phyloP scores from a whole-genome alignment of 2,113 vertebrate genomes.

The Xenopus borealis region DNA sequence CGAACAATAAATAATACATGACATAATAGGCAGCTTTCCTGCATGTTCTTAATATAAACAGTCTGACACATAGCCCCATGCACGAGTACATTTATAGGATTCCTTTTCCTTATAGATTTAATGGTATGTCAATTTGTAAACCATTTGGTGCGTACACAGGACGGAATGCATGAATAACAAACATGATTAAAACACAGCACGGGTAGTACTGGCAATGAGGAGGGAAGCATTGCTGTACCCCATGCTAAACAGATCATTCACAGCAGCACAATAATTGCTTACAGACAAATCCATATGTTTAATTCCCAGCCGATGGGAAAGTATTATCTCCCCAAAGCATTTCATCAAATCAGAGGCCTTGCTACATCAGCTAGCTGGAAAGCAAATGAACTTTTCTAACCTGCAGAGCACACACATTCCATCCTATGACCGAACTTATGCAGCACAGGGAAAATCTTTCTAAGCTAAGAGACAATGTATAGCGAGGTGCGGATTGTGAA shows the following conservation, averaged over 20 bases:
- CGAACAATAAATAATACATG: too few relatives aligned
- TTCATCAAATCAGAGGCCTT: constrained; percentile 22
- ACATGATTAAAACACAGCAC: constrained; percentile 23
- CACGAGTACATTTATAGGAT: neutral
- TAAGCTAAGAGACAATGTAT: neutral
- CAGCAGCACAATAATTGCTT: constrained; percentile 33
- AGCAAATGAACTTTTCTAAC: constrained; percentile 20
- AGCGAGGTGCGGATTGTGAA: too few relatives aligned
- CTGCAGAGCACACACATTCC: constrained; percentile 10
- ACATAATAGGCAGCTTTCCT: neutral
- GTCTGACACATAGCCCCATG: neutral
- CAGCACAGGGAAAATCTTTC: neutral
- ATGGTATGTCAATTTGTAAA: neutral
- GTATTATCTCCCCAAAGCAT: constrained; percentile 17
- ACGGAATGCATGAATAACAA: constrained; percentile 18
- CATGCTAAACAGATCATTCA: constrained; percentile 25
- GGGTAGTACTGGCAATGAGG: neutral
- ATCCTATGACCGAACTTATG: constrained; percentile 8
- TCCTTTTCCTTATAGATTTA: constrained; percentile 8
- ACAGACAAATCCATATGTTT: constrained; percentile 36
- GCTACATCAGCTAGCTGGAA: constrained; percentile 17
- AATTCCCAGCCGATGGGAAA: constrained; percentile 26
- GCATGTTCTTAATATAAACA: constrained; percentile 1
- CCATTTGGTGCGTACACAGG: neutral
- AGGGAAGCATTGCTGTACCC: constrained; percentile 3